Percentiles rank a stretch among this genome's conserved stretches.
Conservation (phyloP, 2,888 invertebrate genomes). For the Proisotoma minuta region DNA sequence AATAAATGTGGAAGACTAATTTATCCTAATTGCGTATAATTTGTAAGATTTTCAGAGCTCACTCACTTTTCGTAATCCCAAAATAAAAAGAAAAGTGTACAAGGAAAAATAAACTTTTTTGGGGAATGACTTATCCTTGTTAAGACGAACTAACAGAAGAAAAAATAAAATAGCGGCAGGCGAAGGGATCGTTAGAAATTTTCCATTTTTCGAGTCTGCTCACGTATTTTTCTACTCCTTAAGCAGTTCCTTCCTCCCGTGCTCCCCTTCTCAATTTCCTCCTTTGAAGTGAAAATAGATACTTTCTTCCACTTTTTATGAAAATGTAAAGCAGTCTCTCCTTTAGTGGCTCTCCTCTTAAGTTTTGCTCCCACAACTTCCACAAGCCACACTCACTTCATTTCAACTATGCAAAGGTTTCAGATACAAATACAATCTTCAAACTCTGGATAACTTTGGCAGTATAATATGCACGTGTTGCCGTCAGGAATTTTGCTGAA, state of each 20-base stretch:
- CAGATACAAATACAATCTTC: too few species aligned
- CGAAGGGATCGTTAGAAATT: conserved; percentile 1
- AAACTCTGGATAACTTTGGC: too few species aligned
- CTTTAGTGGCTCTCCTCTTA: neutral
- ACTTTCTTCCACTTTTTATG: conserved; percentile 15
- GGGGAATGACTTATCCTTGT: too few species aligned
- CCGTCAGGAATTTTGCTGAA: conserved; percentile 9
- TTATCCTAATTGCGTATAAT: too few species aligned
- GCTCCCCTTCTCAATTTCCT: conserved; percentile 8
- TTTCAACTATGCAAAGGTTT: too few species aligned
- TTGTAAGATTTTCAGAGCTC: too few species aligned
- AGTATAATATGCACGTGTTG: conserved; percentile 17
- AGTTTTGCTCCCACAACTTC: too few species aligned
- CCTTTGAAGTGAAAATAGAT: conserved; percentile 19
- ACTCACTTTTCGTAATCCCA: too few species aligned
- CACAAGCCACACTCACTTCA: too few species aligned
- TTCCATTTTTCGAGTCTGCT: neutral
- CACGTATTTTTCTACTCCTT: conserved; percentile 9
- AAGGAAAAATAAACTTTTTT: too few species aligned
- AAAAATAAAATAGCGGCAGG: conserved; percentile 1
- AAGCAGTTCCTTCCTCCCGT: conserved; percentile 1
- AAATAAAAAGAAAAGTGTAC: too few species aligned
- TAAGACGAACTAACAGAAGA: conserved; percentile 1
- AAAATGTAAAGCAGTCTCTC: conserved; percentile 14
- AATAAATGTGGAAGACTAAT: too few species aligned